Evolutionary conservation across 1,140 invertebrate genomes (phyloP).

Genomic region (Papilio aristodemus): DNA sequence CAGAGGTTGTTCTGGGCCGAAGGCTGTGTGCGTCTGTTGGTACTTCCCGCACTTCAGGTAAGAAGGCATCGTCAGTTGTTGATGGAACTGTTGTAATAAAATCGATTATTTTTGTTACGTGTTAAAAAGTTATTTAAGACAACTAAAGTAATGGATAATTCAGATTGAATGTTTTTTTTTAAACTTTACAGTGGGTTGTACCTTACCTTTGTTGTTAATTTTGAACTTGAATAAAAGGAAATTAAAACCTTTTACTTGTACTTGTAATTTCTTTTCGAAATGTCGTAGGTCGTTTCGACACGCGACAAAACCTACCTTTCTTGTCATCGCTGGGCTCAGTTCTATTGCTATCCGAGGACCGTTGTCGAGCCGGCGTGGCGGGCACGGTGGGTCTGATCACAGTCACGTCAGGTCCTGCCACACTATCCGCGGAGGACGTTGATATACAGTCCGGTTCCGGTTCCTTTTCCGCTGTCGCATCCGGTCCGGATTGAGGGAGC

Average conservation of each 20-base stretch:
- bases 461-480: slow-evolving; percentile 57
- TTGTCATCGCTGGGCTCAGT: slow-evolving; percentile 75
- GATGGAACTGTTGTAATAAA: slow-evolving; percentile 59
- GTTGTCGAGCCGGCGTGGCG: slow-evolving; percentile 59
- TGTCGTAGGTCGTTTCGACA: too few species aligned
- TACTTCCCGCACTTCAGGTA: slow-evolving; percentile 64
- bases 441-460: slow-evolving; percentile 64
- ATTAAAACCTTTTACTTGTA: too few species aligned
- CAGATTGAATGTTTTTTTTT: too few species aligned
- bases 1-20: slow-evolving; percentile 67
- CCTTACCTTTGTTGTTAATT: too few species aligned
- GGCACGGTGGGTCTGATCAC: slow-evolving; percentile 58
- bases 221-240: too few species aligned
- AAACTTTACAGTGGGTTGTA: too few species aligned
- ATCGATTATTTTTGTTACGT: not conserved
- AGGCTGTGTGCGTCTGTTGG: slow-evolving; percentile 57
- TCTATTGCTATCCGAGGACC: slow-evolving; percentile 70
- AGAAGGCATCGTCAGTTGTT: slow-evolving; percentile 78
- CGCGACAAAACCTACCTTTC: slow-evolving; percentile 59
- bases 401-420: slow-evolving; percentile 64
- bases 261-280: too few species aligned
- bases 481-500: slow-evolving; percentile 62
- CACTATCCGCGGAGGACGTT: slow-evolving; percentile 68
- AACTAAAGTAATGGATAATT: too few species aligned
- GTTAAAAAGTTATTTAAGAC: too few species aligned